Conservation (phyloP, 2,113 vertebrate species). For the Cromileptes altivelis region DNA sequence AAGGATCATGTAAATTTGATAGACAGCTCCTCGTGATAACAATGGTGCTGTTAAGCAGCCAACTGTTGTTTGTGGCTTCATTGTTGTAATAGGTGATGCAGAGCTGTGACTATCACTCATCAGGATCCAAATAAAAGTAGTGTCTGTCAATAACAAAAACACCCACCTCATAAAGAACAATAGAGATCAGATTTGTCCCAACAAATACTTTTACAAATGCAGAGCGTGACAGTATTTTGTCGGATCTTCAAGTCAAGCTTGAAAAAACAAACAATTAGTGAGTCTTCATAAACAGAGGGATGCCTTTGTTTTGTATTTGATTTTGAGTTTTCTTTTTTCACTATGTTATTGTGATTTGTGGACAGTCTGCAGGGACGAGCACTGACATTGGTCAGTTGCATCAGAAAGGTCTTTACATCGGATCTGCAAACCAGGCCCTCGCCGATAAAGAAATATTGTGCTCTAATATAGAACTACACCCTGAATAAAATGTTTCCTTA, state of each 20-base stretch:
- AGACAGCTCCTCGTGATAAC: neutral
- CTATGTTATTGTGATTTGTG: neutral
- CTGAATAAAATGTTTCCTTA: slow-evolving; percentile 15
- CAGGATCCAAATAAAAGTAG: neutral
- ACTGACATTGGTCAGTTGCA: neutral
- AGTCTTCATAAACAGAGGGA: neutral
- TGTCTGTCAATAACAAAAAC: neutral
- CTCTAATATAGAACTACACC: neutral
- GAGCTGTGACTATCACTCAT: neutral
- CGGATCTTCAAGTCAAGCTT: neutral
- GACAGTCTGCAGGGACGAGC: neutral
- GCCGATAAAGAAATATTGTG: slow-evolving; percentile 12
- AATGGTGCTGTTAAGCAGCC: slow-evolving; percentile 6
- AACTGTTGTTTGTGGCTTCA: neutral
- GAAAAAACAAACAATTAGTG: neutral
- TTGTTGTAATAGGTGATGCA: slow-evolving; percentile 6
- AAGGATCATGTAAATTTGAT: slow-evolving; percentile 11
- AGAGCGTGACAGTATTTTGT: neutral
- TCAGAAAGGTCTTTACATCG: slow-evolving; percentile 10
- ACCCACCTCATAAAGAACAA: neutral
- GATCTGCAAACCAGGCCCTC: neutral
- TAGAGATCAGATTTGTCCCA: neutral
- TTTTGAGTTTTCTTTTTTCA: neutral
- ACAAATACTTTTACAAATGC: neutral
- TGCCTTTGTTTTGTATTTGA: neutral